These are phyloP conservation scores for Centropus unirufus DNA, from an alignment of 2,113 vertebrate genomes.

Conservation along the genomic window DNA sequence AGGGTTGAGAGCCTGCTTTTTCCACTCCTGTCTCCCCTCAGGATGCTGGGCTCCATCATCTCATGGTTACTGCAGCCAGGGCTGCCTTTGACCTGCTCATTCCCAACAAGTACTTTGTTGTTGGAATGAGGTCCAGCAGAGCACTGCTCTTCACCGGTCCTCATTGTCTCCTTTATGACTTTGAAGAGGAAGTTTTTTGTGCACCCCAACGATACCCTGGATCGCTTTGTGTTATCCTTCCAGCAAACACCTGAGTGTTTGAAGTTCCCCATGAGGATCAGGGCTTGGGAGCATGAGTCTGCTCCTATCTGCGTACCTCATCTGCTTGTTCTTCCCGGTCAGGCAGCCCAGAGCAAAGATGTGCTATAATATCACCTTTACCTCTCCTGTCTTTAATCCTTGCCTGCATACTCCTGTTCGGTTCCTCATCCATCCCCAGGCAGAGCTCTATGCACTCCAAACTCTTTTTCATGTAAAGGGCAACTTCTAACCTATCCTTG, in stretches of 20 bases:
- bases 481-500: too few species aligned
- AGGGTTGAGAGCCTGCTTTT: not conserved
- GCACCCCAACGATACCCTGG: not conserved
- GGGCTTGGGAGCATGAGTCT: not conserved
- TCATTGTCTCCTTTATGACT: not conserved
- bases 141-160: not conserved
- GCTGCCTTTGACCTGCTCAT: not conserved
- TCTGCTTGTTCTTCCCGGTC: not conserved
- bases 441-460: not conserved
- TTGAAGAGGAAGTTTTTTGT: not conserved
- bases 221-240: not conserved
- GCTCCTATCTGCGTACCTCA: not conserved
- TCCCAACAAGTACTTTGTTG: not conserved
- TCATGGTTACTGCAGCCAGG: not conserved
- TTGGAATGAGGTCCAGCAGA: not conserved
- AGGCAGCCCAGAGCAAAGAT: not conserved
- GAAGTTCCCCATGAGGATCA: not conserved
- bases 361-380: not conserved
- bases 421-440: not conserved
- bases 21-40: not conserved
- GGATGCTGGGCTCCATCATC: not conserved
- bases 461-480: too few species aligned
- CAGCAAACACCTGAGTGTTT: not conserved
- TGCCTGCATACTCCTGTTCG: not conserved
- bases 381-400: not conserved